These are phyloP conservation scores for Morbakka virulenta DNA, from an alignment of 30 jellyfish, hydroid and myxozoan genomes.

Conservation along the genomic window DNA sequence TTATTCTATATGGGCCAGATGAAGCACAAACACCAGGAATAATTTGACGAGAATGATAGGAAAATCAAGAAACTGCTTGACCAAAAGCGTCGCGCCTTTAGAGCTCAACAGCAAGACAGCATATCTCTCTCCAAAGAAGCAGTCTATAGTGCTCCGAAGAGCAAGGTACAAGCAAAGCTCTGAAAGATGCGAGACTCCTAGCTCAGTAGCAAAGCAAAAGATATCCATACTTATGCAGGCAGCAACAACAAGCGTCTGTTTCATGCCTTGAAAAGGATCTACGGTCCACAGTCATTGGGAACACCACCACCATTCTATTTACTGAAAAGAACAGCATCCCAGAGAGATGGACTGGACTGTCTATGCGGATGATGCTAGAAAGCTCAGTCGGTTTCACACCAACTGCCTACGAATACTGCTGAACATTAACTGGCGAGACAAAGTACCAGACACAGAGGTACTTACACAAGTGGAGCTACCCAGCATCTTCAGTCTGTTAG, in stretches of 20 bases:
- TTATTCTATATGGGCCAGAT: background rate
- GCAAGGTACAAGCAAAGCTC: background rate
- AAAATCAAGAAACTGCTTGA: too few relatives aligned
- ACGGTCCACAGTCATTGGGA: conserved; percentile 18
- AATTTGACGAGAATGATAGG: too few relatives aligned
- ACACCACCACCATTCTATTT: conserved; percentile 26
- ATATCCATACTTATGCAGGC: conserved; percentile 16
- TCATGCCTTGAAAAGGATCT: conserved; percentile 4
- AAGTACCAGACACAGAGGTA: background rate
- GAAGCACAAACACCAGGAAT: background rate
- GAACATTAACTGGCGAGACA: background rate
- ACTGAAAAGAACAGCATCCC: conserved; percentile 7
- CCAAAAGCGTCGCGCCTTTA: too few relatives aligned
- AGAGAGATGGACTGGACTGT: conserved; percentile 38
- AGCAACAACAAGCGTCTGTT: background rate
- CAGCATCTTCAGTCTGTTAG: background rate
- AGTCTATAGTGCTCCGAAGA: background rate
- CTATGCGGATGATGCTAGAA: background rate
- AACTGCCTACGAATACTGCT: too few relatives aligned
- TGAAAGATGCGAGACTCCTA: conserved; percentile 16
- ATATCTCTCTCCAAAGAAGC: background rate
- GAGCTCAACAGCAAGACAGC: background rate
- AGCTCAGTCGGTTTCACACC: background rate
- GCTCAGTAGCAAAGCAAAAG: conserved; percentile 24
- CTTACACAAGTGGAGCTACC: background rate